Evolutionary conservation across 2,113 vertebrate species (phyloP).

Genomic region (Proteles cristata): DNA sequence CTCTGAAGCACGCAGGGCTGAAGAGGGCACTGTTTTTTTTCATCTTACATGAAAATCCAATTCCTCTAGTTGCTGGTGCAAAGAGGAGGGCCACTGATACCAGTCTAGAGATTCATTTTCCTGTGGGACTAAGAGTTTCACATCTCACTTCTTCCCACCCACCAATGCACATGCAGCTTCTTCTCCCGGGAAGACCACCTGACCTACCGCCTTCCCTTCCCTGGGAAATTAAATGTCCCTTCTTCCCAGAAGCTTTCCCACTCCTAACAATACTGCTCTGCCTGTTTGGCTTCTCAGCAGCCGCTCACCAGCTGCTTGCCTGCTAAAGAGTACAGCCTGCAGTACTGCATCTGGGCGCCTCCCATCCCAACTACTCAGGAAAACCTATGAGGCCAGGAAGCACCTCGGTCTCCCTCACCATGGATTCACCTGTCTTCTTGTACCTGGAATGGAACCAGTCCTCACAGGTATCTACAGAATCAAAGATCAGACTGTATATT

Average conservation of each 20-base stretch:
- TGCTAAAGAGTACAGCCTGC: fast-evolving
- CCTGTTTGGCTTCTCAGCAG: not conserved
- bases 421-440: not conserved
- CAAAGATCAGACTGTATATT: not conserved
- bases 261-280: not conserved
- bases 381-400: not conserved
- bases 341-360: no score
- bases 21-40: not conserved
- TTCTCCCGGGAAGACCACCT: not conserved
- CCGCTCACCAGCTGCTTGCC: fast-evolving
- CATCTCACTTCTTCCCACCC: not conserved
- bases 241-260: not conserved
- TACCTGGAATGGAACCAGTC: not conserved
- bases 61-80: not conserved
- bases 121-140: not conserved
- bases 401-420: fast-evolving
- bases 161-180: fast-evolving
- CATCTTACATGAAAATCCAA: not conserved
- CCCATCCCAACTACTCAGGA: not conserved
- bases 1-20: not conserved
- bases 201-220: not conserved
- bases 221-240: not conserved
- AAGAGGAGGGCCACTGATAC: not conserved
- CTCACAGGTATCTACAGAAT: fast-evolving
- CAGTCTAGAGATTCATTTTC: not conserved